A percentile compares a stretch with the other conserved stretches of the same genome.
These are phyloP conservation scores for Selenia dentaria DNA, from an alignment of 2,888 invertebrate species.

Conservation along the genomic window DNA sequence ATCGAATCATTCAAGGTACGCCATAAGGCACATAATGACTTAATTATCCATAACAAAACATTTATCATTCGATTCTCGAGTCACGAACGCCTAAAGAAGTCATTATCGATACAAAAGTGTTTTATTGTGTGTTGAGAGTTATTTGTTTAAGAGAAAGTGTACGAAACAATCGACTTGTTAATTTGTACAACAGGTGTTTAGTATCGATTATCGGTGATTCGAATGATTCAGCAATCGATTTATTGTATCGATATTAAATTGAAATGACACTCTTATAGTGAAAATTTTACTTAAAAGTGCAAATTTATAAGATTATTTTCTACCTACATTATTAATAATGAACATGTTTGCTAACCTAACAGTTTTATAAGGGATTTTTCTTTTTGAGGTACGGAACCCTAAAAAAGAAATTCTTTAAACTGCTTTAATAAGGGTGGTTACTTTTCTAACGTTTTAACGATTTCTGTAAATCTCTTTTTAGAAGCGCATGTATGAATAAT, in stretches of 20 bases:
- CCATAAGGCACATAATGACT: conserved; percentile 43
- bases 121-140: conserved; percentile 30
- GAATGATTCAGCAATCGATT: conserved; percentile 11
- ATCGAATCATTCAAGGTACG: conserved; percentile 34
- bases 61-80: conserved; percentile 25
- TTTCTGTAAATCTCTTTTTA: too few relatives aligned
- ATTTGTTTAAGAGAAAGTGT: conserved; percentile 45
- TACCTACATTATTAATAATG: too few relatives aligned
- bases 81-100: conserved; percentile 34
- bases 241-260: conserved; percentile 39
- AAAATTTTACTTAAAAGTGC: conserved; percentile 39
- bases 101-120: conserved; percentile 25
- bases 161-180: conserved; percentile 46
- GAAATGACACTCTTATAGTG: conserved; percentile 4
- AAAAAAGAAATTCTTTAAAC: too few relatives aligned
- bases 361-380: too few relatives aligned
- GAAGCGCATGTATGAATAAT: too few relatives aligned
- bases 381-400: too few relatives aligned
- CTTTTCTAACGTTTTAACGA: too few relatives aligned
- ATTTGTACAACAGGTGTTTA: conserved; percentile 36
- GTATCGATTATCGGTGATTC: conserved; percentile 10
- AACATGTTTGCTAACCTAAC: too few relatives aligned
- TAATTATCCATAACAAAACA: conserved; percentile 43
- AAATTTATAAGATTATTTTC: too few relatives aligned
- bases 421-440: too few relatives aligned